Conservation (phyloP, 2,797 vertebrate species). For the Cottoperca gobio region DNA sequence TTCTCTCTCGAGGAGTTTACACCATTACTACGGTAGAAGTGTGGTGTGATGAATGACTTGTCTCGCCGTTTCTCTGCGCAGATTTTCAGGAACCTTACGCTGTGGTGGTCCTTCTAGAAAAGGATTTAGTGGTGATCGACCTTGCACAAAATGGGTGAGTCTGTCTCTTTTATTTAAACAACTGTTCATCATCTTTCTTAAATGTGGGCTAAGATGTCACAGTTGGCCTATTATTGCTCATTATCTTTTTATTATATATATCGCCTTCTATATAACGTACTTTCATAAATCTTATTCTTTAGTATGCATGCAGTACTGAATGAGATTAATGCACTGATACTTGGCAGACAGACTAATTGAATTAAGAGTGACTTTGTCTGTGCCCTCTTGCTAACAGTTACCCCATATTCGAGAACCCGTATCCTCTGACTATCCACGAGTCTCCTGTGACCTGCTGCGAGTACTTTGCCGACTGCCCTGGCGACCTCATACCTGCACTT, state of each 20-base stretch:
- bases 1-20: slow-evolving; percentile 31
- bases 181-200: slow-evolving; percentile 20
- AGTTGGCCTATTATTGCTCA: not conserved
- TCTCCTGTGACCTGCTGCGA: slow-evolving; percentile 99
- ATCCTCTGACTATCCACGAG: slow-evolving; percentile 97
- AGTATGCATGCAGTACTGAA: not conserved
- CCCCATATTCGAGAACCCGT: slow-evolving; percentile 99
- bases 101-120: slow-evolving; percentile 98
- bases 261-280: not conserved
- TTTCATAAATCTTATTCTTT: slow-evolving; percentile 3
- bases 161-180: slow-evolving; percentile 3
- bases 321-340: slow-evolving; percentile 18
- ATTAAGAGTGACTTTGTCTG: slow-evolving; percentile 14
- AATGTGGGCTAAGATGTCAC: slow-evolving; percentile 20
- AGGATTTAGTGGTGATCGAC: slow-evolving; percentile 99
- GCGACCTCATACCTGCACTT: slow-evolving; percentile 98
- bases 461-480: slow-evolving; percentile 98
- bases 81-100: slow-evolving; percentile 99
- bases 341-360: slow-evolving; percentile 11
- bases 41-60: slow-evolving; percentile 30
- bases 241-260: slow-evolving; percentile 27
- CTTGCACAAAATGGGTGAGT: slow-evolving; percentile 99
- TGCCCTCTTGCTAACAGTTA: slow-evolving; percentile 85
- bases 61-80: slow-evolving; percentile 65
- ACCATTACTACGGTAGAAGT: not conserved